Evolutionary conservation across 2,113 vertebrate species (phyloP), one percentile per base, ranked within the genome.

Genomic region (Taurulus bubalis): DNA sequence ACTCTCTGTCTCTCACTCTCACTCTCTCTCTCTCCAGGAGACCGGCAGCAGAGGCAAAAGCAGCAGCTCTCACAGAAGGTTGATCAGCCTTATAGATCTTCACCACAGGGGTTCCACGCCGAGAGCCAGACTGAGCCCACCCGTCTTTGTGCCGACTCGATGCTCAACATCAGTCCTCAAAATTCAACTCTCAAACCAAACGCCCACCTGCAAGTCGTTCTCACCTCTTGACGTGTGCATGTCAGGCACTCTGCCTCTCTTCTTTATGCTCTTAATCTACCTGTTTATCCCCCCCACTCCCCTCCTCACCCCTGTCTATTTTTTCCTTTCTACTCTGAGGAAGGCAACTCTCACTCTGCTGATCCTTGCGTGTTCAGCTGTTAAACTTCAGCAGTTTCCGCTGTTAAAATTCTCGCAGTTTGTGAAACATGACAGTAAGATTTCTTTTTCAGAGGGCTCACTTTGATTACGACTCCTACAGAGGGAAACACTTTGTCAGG

Each of bases 11-110:
- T 53, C 73, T 71, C 58, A 55, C 62, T 53, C 47, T 51, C 47
- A 22, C 49, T n/a, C 49, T 53, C 15, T 53, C 74, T 71, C 59
- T 60, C 62, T 59, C 86, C 75, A 58, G 64, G 79, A 84, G 65
- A 68, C 74, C 28, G 84, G 60, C 60, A 36, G 79, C 30, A 75
- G 77, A 85, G 89, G 77, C 65, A 51, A 75, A 75, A 75, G 75
- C 82, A 63, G 84, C 84, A 56, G 84, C 84, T 83, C 76, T 9
- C 81, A 11, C 85, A 79, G 85, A 71, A 59, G 90, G 90, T n/a
- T 79, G 83, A 92, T 91, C 90, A 81, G 79, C 69, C 51, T 60
- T 81, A 90, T 84, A 87, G 91, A 93, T 92, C 91, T 62, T 83
- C 89, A 56, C 91, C 38, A 59, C 89, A 26, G 90, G 87, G 87